Conservation (phyloP, 2,113 vertebrate genomes). For the Austrofundulus limnaeus region DNA sequence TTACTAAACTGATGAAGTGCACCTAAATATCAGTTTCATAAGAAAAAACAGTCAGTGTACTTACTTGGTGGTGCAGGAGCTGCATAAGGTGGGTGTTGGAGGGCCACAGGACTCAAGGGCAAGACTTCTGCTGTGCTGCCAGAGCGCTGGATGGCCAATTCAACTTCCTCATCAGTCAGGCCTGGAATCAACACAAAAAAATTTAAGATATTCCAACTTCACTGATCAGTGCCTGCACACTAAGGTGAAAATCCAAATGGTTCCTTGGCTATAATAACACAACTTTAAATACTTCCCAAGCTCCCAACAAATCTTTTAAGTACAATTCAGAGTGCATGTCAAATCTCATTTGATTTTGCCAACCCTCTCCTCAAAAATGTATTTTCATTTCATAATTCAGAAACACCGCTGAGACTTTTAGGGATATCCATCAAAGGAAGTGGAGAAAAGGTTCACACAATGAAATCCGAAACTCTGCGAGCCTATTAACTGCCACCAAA, state of each 20-base stretch:
- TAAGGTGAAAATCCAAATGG: constrained; percentile 56
- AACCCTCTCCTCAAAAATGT: constrained; percentile 45
- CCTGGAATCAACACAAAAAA: constrained; percentile 77
- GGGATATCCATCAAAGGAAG: constrained; percentile 63
- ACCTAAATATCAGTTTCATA: constrained; percentile 12
- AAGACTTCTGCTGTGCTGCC: constrained; percentile 83
- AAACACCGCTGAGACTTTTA: constrained; percentile 60
- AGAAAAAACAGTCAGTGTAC: constrained; percentile 56
- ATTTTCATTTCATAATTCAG: constrained; percentile 67
- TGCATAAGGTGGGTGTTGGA: constrained; percentile 73
- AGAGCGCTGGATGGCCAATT: constrained; percentile 92
- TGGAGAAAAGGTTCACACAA: constrained; percentile 60
- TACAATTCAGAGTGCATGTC: constrained; percentile 60
- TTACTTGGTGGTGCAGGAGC: constrained; percentile 82
- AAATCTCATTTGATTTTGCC: constrained; percentile 62
- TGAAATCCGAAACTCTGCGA: constrained; percentile 71
- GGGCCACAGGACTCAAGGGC: constrained; percentile 67
- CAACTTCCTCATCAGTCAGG: constrained; percentile 93
- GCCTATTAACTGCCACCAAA: constrained; percentile 78
- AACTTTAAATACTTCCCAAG: constrained; percentile 63
- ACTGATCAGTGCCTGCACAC: constrained; percentile 13
- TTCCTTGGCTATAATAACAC: constrained; percentile 43
- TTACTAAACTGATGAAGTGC: neutral
- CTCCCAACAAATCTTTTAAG: constrained; percentile 60
- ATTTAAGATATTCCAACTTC: constrained; percentile 32